Base-by-base conservation (phyloP, 2,888 invertebrate species). In the Heliconius sara region DNA sequence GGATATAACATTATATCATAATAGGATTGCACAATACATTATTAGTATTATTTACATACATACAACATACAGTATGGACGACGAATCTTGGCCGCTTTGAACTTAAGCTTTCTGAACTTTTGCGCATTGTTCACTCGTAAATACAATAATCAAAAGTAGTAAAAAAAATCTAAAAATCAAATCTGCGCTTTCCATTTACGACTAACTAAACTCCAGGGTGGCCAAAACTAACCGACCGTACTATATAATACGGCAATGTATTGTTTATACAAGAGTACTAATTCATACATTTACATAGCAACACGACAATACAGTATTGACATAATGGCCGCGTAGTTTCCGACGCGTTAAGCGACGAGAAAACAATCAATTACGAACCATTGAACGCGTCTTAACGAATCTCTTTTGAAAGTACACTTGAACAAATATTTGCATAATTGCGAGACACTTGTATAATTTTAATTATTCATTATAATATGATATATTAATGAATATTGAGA, bases 371-470 rank as follows among this genome's bases (percentile, higher is more conserved):
- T 88, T 83, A 80, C 87, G 82, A 80, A 76, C 83, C 89, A 89
- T 71, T 91, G 90, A 91, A 89, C 89, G 84, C 83, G 80, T 78
- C 80, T 78, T 90, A 89, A 91, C 83, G 87, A 89, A 84, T 76
- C 79, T 71, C 76, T 75, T 79, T 83, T 79, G 81, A 30, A 27
- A 80, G 27, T 73, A 84, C 89, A 91, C 87, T 89, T 92, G 91
- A 80, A 83, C 83, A 89, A 90, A 91, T 86, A 84, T 83, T 34
- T 60, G 7, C 73, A 73, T 73, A 73, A 60, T 39, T 73, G 39
- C 2, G 16, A 39, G 12, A 25, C 25, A 60, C 34, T 52, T 25
- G 60, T 60, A 27, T 72, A 30, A 72, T 34, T n/a, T 52, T 3
- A 57, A 57, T 52, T 57, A 34, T 52, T 57, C n/a, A 12, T 73